Conservation (phyloP, 64 coral and sea anemone genomes). For the Cladopsammia gracilis region DNA sequence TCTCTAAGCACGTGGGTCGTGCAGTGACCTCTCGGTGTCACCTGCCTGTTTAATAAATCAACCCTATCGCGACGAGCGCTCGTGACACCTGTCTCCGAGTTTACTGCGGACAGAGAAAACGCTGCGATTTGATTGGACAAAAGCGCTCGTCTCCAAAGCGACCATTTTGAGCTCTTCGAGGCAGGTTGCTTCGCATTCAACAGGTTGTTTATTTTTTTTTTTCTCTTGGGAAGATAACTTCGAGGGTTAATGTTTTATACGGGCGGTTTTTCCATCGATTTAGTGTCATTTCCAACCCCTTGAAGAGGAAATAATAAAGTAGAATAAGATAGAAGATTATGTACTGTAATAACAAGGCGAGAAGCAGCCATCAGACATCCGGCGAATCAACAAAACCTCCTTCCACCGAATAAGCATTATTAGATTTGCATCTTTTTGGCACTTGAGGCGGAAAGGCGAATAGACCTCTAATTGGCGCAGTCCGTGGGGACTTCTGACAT, state of each 20-base stretch:
- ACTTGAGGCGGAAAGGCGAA: conserved; percentile 27
- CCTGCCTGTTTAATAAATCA: conserved; percentile 93
- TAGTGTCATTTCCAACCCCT: background rate
- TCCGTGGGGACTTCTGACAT: conserved; percentile 52
- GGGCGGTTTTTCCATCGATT: background rate
- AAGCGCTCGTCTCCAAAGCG: conserved; percentile 79
- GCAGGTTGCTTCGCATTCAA: conserved; percentile 92
- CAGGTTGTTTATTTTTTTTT: conserved; percentile 77
- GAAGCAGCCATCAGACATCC: background rate
- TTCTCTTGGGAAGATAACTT: conserved; percentile 60
- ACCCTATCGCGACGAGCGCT: conserved; percentile 67
- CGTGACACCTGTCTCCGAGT: conserved; percentile 82
- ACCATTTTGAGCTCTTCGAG: conserved; percentile 69
- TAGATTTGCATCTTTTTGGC: conserved; percentile 33
- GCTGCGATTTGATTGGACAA: conserved; percentile 76
- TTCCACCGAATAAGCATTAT: conserved; percentile 27
- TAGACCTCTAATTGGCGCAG: conserved; percentile 23
- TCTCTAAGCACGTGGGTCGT: conserved; percentile 89
- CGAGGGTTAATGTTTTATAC: conserved; percentile 19
- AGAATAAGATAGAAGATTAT: background rate
- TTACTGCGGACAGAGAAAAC: conserved; percentile 29
- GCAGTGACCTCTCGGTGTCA: conserved; percentile 81
- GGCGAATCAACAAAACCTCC: conserved; percentile 5
- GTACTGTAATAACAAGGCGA: background rate
- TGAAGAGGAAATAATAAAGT: background rate